Evolutionary conservation across 1,140 invertebrate species (phyloP), one percentile per base, ranked within the genome.

Genomic region (Marisa cornuarietis): DNA sequence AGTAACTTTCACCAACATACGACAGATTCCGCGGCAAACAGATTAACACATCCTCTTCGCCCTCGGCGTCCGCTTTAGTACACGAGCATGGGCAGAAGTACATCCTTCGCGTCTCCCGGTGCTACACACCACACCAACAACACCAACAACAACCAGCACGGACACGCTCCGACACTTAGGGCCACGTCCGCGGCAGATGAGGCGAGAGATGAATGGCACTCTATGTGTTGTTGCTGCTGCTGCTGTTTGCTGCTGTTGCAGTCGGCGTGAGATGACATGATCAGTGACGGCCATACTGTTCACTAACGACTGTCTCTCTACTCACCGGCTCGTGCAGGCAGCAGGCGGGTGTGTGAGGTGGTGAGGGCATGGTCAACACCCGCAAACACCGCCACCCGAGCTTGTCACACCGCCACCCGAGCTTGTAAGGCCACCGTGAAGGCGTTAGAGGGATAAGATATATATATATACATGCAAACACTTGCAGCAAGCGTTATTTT

Each of bases 11-110:
- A 58, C 87, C 86, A 14, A 79, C 80, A 71, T 89, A 89, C 9
- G 88, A 89, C 14, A 89, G 74, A 82, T 89, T 89, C 66, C 88
- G 74, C 3, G 88, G 88, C 76, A 84, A 71, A 13, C 63, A 69
- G 58, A 84, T 71, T 13, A 79, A 42, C 42, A 75, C 71, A 68
- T 78, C 78, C 26, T 81, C 83, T 26, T 83, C 83, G 71, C 79
- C 74, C 18, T 79, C 78, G 62, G 66, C 71, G 66, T 78, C 51
- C 16, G 81, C 58, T 31, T 82, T 79, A 68, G 76, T 51, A 65
- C 72, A 79, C 13, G 80, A 71, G n/a, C 80, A 81, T 42, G 80
- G 80, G 22, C 80, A 81, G 63, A 76, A 78, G 42, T 73, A 73
- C 76, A 78, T 77, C 49, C 63, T 69, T 66, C 61, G 26, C n/a